Conservation (phyloP, 2,797 vertebrate species). For the Enteromius radiatus region DNA sequence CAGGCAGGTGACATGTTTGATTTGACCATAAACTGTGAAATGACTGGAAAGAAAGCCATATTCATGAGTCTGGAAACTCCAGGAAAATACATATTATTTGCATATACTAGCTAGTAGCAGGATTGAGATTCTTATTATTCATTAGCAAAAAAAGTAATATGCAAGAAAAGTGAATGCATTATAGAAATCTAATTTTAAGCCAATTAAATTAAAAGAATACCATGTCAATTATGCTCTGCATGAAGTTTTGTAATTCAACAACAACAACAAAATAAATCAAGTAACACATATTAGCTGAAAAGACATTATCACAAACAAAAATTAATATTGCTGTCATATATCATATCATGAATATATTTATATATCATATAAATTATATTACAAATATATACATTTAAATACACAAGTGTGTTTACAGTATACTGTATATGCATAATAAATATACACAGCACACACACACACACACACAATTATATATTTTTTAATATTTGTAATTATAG, state of each 20-base stretch:
- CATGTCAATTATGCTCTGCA: not conserved
- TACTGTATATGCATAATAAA: too few relatives aligned
- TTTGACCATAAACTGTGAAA: conserved; percentile 50
- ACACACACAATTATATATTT: too few relatives aligned
- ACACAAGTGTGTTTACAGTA: too few relatives aligned
- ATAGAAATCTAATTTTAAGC: too few relatives aligned
- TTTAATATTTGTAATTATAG: too few relatives aligned
- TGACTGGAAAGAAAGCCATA: conserved; percentile 35
- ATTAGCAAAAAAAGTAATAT: not conserved
- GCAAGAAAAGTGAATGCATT: not conserved
- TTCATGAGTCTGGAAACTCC: conserved; percentile 30
- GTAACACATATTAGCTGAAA: not conserved
- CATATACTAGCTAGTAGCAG: not conserved
- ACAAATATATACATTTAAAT: too few relatives aligned
- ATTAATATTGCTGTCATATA: not conserved
- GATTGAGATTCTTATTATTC: not conserved
- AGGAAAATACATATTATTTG: not conserved
- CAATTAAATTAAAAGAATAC: not conserved
- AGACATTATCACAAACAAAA: not conserved
- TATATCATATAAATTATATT: too few relatives aligned
- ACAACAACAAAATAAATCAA: not conserved
- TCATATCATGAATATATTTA: too few relatives aligned
- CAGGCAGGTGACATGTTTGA: conserved; percentile 49
- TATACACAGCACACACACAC: too few relatives aligned
- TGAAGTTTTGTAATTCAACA: not conserved